A percentile compares a stretch with the other conserved stretches of the same genome.
Conservation (phyloP, 2,113 vertebrate genomes). For the Illadopsis cleaveri region DNA sequence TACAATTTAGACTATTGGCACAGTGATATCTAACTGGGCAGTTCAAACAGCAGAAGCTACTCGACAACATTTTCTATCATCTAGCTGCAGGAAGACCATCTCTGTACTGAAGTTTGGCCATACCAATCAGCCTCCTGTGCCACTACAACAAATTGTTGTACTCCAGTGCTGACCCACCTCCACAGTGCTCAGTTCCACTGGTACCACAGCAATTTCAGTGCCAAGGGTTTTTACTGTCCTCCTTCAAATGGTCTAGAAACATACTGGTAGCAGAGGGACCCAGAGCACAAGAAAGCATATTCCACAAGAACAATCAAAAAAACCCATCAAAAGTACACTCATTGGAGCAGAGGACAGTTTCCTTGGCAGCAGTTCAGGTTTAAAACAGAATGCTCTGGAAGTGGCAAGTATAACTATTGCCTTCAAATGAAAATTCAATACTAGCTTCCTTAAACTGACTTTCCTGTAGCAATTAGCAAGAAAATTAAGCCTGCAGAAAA, state of each 20-base stretch:
- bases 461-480: background rate
- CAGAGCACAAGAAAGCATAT: background rate
- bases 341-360: background rate
- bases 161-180: background rate
- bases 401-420: background rate
- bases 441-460: background rate
- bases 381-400: background rate
- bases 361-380: background rate
- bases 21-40: background rate
- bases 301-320: background rate
- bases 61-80: background rate
- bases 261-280: background rate
- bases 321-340: background rate
- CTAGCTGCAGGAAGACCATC: background rate
- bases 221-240: background rate
- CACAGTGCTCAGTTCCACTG: rapidly evolving
- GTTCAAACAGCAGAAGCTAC: background rate
- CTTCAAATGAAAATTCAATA: background rate
- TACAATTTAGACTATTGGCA: background rate
- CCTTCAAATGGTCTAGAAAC: background rate
- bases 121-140: background rate
- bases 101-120: background rate
- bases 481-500: background rate
- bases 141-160: background rate
- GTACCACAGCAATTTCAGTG: background rate